Conservation (phyloP, 1,140 invertebrate species). For the Diuraphis noxia region DNA sequence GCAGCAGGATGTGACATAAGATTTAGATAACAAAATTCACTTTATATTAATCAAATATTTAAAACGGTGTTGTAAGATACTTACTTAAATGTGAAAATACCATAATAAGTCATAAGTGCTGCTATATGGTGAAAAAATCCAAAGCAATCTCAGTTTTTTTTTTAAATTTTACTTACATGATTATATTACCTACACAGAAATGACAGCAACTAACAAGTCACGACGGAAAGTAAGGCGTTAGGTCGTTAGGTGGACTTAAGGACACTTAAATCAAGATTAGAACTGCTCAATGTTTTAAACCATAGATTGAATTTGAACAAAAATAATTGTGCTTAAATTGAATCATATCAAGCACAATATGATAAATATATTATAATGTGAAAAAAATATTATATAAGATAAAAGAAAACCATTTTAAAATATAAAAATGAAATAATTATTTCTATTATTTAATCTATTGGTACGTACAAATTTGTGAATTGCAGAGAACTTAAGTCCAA, state of each 20-base stretch:
- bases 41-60: neutral
- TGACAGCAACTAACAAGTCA: too few species aligned
- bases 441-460: neutral
- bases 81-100: neutral
- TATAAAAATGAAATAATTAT: neutral
- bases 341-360: too few species aligned
- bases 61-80: neutral
- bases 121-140: neutral
- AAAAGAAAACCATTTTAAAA: neutral
- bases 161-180: neutral
- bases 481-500: neutral
- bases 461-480: neutral
- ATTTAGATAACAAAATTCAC: neutral
- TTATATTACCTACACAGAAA: neutral
- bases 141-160: neutral
- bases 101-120: too few species aligned
- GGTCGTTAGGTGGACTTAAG: too few species aligned
- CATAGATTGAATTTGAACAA: too few species aligned
- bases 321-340: too few species aligned
- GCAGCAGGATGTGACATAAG: too few species aligned
- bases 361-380: too few species aligned
- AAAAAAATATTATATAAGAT: too few species aligned
- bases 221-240: too few species aligned
- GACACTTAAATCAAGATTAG: too few species aligned
- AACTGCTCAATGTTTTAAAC: too few species aligned